Base-by-base conservation (phyloP, 2,797 vertebrate species). In the Rhyacichthys aspro region DNA sequence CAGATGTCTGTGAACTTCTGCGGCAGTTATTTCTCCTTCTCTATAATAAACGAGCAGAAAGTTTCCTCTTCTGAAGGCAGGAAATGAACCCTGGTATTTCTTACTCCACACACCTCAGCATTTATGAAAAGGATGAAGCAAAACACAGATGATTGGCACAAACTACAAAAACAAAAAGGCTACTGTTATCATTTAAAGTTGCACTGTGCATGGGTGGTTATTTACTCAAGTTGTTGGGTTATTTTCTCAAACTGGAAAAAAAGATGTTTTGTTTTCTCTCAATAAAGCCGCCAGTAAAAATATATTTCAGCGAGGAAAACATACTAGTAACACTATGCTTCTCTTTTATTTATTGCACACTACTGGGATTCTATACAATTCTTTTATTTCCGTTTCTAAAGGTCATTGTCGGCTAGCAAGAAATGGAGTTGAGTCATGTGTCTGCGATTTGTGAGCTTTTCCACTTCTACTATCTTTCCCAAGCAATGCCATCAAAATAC, bases 81-180 rank as follows among this genome's bases (percentile, higher is more conserved):
- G 72, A 81, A 74, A 78, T 59, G 34, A 86, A 68, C 65, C 16
- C 28, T 50, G 63, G 41, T 81, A 47, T 72, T 55, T 69, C 15
- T 18, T 18, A 59, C 54, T 50, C 2, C 55, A 71, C 81, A 76
- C 63, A 81, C 58, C 62, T 81, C 75, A 78, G 77, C 73, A 65
- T 55, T 57, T 81, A 69, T 66, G 53, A 70, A 58, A 76, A 56
- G 68, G 53, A 50, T 11, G 34, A 59, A 60, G 42, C 23, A 38
- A 52, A 68, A 39, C 43, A 44, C 1, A 43, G 52, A 69, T 69
- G 67, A 74, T 19, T 81, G 77, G 53, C 73, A 65, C 43, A 41
- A 49, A 55, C 64, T 46, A 43, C 43, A 56, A 58, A 68, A 74
- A 47, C 53, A 55, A 66, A 52, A 67, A 55, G 17, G 28, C 28